Evolutionary conservation across 1,140 invertebrate genomes (phyloP).

Genomic region (Pseudomyrmex pallidus): DNA sequence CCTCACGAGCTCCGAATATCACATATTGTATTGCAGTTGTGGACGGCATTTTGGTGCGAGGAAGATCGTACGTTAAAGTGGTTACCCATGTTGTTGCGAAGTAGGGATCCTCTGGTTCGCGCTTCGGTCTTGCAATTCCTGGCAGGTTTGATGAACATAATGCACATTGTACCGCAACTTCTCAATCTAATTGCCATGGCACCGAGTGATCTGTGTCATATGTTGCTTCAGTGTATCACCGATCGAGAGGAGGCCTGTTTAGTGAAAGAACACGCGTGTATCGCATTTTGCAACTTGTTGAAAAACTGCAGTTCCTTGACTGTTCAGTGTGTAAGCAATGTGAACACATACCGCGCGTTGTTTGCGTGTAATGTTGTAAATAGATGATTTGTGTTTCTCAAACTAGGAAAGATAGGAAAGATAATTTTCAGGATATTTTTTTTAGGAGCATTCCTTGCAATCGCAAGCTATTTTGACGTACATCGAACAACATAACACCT

Average conservation of each 20-base stretch:
- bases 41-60: conserved; percentile 80
- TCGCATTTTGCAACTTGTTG: conserved; percentile 78
- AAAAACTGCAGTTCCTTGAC: conserved; percentile 75
- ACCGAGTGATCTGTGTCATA: conserved; percentile 78
- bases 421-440: neutral
- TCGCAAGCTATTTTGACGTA: conserved; percentile 76
- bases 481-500: conserved; percentile 77
- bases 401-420: neutral
- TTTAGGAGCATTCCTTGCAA: conserved; percentile 77
- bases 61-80: conserved; percentile 79
- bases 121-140: conserved; percentile 85
- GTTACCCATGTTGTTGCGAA: conserved; percentile 83
- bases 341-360: too few species aligned
- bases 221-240: conserved; percentile 74
- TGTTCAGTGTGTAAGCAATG: conserved; percentile 77
- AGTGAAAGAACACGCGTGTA: conserved; percentile 82
- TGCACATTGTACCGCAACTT: conserved; percentile 80
- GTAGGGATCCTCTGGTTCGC: conserved; percentile 85
- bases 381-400: conserved; percentile 20
- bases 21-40: conserved; percentile 69
- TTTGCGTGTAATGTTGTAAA: neutral
- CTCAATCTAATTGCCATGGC: conserved; percentile 78
- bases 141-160: conserved; percentile 81
- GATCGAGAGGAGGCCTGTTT: conserved; percentile 80
- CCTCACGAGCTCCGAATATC: too few species aligned